Base-by-base conservation (phyloP, 2,797 vertebrate species). In the Valencia hispanica region DNA sequence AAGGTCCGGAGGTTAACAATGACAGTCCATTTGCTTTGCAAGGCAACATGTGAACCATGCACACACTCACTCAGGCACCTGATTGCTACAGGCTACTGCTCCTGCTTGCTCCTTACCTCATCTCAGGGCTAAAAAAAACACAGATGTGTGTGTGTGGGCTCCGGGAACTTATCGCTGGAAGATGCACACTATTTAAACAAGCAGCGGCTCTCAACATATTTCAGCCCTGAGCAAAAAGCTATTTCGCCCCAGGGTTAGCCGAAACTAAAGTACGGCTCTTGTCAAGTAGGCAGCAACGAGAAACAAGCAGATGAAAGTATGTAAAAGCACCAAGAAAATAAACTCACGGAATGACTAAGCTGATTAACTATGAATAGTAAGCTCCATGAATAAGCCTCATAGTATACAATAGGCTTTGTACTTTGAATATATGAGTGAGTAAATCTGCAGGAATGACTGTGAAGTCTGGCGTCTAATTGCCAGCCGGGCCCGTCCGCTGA, bases 361-460 rank as follows among this genome's bases (percentile, higher is more conserved):
- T 91, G 89, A 93, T 92, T 92, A 91, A 82, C 78, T 85, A 86
- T 91, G 88, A 90, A 92, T 86, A 82, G 86, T 84, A 86, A 86
- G 88, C 88, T 85, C 88, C 83, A 73, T 68, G 80, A 90, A 88
- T 88, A 86, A 86, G 89, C 89, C 77, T 74, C 74, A 53, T 82
- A 53, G 55, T 81, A 45, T 83, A 92, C 86, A 90, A 91, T 72
- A 70, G 88, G 81, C 84, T 92, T 92, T 93, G 87, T 91, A 82
- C 81, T 87, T 91, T 82, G 68, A 84, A 87, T 76, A 88, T 91
- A 81, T 80, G 83, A 89, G 78, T 39, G 82, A 88, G 87, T 70
- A 87, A 87, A 87, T 87, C 79, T 80, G 83, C 68, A 82, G 68
- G 75, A 81, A 78, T 81, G 72, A 87, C 84, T 77, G 73, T 59